A percentile compares a stretch with the other conserved stretches of the same genome.
phyloP scores from a whole-genome alignment of 2,888 invertebrate genomes.

The Leistus spinibarbis region DNA sequence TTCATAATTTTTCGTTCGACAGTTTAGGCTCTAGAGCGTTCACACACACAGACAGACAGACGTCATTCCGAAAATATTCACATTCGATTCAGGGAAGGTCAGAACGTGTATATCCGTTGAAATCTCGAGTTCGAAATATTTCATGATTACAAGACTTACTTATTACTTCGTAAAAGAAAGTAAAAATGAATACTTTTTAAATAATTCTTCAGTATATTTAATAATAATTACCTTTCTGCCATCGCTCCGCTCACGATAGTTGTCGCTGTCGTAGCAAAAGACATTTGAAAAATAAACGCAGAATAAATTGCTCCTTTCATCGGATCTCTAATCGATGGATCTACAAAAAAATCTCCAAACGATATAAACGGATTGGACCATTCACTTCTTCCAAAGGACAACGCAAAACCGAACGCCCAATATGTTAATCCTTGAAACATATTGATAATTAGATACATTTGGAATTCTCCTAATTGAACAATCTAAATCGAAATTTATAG shows the following conservation, averaged over 20 bases:
- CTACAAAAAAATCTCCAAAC: constrained; percentile 81
- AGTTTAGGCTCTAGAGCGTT: no score
- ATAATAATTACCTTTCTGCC: constrained; percentile 80
- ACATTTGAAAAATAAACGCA: constrained; percentile 87
- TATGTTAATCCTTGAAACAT: constrained; percentile 74
- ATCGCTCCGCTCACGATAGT: constrained; percentile 94
- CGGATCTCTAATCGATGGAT: constrained; percentile 74
- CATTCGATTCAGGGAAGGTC: no score
- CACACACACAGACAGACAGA: no score
- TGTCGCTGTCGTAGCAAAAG: constrained; percentile 88
- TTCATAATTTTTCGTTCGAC: no score
- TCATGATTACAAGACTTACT: no score
- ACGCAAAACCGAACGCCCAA: constrained; percentile 93
- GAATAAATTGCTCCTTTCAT: constrained; percentile 86
- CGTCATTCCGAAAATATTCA: no score
- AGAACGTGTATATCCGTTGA: no score
- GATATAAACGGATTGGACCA: constrained; percentile 82
- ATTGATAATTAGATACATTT: no score
- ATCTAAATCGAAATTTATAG: no score
- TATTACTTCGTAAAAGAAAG: no score
- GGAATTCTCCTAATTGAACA: no score
- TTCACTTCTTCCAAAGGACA: constrained; percentile 81
- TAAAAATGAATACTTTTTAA: background rate
- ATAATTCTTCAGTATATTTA: background rate
- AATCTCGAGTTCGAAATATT: no score